Evolutionary conservation across 2,888 invertebrate species (phyloP).

Genomic region (Sycophila texana): DNA sequence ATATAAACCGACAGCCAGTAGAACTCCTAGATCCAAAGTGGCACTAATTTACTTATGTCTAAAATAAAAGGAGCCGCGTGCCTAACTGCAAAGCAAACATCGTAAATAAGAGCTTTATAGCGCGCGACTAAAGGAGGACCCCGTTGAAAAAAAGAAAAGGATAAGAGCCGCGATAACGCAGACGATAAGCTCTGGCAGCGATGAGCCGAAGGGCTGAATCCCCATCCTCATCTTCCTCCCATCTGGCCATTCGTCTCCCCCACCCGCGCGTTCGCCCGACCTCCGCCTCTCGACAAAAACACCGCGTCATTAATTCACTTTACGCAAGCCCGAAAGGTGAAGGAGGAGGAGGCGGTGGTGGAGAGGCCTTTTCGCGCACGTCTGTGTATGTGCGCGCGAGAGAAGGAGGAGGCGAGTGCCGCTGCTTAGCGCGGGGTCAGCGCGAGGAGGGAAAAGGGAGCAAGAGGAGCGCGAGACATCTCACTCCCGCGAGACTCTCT

Average conservation of each 20-base stretch:
- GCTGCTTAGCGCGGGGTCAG: conserved; percentile 60
- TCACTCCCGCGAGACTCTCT: conserved; percentile 7
- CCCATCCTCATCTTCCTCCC: conserved; percentile 8
- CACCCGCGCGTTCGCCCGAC: too few relatives aligned
- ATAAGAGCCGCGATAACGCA: too few relatives aligned
- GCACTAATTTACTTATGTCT: too few relatives aligned
- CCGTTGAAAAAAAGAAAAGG: too few relatives aligned
- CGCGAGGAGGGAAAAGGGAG: conserved; percentile 64
- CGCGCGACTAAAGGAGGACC: too few relatives aligned
- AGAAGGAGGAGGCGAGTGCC: neutral
- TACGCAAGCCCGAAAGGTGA: conserved; percentile 52
- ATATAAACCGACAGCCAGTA: too few relatives aligned
- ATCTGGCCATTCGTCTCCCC: conserved; percentile 33
- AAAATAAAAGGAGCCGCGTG: too few relatives aligned
- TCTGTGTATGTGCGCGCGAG: neutral
- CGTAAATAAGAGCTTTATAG: too few relatives aligned
- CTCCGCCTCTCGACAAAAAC: conserved; percentile 26
- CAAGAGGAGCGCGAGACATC: conserved; percentile 60
- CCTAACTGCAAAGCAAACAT: too few relatives aligned
- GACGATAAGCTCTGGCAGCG: neutral
- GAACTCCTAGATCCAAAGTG: too few relatives aligned
- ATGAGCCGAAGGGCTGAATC: conserved; percentile 15
- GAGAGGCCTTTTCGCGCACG: conserved; percentile 9
- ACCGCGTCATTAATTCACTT: conserved; percentile 63
- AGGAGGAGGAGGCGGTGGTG: conserved; percentile 31